Conservation (phyloP, 2,888 invertebrate species). For the Rhagonycha fulva region DNA sequence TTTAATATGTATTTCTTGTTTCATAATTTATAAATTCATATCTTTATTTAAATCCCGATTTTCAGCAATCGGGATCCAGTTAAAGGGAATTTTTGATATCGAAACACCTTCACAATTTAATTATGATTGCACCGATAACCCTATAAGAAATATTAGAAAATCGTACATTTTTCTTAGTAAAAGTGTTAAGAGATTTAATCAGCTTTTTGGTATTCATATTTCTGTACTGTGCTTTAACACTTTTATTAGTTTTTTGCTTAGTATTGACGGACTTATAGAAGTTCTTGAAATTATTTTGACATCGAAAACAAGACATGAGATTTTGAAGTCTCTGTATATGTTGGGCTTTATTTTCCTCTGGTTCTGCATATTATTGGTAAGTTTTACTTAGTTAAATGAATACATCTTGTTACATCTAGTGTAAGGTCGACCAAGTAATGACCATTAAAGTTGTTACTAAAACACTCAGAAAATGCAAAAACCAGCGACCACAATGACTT, state of each 20-base stretch:
- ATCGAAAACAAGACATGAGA: neutral
- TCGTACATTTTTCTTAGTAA: neutral
- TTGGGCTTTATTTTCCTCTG: neutral
- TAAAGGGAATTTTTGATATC: no score
- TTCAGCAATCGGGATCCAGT: no score
- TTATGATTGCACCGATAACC: neutral
- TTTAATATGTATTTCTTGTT: no score
- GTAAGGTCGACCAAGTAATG: neutral
- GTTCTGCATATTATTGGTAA: neutral
- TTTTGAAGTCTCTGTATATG: neutral
- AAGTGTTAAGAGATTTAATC: neutral
- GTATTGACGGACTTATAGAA: neutral
- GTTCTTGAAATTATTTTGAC: neutral
- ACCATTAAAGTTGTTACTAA: neutral
- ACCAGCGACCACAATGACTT: neutral
- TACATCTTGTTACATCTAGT: no score
- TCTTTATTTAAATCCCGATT: no score
- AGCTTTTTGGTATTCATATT: neutral
- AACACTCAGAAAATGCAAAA: neutral
- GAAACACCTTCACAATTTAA: no score
- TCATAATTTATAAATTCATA: no score
- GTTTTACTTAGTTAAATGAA: neutral
- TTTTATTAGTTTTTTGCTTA: neutral
- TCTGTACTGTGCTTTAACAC: neutral
- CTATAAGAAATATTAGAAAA: neutral